A percentile compares a stretch with the other conserved stretches of the same genome.
Conservation (phyloP, 2,113 vertebrate species). For the Eleginops maclovinus region DNA sequence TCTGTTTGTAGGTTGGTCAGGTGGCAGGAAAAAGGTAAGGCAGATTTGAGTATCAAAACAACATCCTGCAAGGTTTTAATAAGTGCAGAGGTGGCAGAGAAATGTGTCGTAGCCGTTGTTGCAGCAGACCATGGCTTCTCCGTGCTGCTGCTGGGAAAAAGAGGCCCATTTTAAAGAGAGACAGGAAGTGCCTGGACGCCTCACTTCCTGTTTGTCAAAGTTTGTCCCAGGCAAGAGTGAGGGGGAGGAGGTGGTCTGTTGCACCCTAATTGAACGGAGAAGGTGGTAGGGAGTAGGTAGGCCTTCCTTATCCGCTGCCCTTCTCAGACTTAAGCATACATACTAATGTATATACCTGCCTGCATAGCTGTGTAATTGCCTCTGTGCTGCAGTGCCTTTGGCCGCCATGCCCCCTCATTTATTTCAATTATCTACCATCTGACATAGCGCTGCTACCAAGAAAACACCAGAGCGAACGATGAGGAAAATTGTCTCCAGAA, state of each 20-base stretch:
- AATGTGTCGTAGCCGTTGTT: constrained; percentile 12
- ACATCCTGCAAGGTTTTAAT: constrained; percentile 24
- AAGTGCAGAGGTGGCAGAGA: constrained; percentile 34
- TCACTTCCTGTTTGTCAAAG: constrained; percentile 77
- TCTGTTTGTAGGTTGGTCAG: constrained; percentile 35
- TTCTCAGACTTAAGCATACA: constrained; percentile 9
- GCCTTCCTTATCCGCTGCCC: not conserved
- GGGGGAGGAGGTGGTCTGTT: constrained; percentile 41
- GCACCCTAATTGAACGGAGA: constrained; percentile 46
- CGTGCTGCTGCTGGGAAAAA: constrained; percentile 55
- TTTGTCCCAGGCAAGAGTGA: constrained; percentile 56
- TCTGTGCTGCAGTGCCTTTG: constrained; percentile 58
- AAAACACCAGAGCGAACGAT: constrained; percentile 1
- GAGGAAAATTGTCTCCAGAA: not conserved
- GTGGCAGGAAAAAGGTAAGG: constrained; percentile 58
- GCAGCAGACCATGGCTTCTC: constrained; percentile 19
- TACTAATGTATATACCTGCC: constrained; percentile 12
- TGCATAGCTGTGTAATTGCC: constrained; percentile 52
- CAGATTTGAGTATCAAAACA: constrained; percentile 43
- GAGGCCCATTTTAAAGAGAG: constrained; percentile 67
- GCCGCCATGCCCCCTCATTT: constrained; percentile 57
- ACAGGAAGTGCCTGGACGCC: constrained; percentile 74
- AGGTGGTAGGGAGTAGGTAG: constrained; percentile 33
- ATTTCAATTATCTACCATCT: constrained; percentile 61
- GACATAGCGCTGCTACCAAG: constrained; percentile 28